These are phyloP conservation scores for Buceros bicornis DNA, from an alignment of 2,797 vertebrate genomes.

Conservation along the genomic window DNA sequence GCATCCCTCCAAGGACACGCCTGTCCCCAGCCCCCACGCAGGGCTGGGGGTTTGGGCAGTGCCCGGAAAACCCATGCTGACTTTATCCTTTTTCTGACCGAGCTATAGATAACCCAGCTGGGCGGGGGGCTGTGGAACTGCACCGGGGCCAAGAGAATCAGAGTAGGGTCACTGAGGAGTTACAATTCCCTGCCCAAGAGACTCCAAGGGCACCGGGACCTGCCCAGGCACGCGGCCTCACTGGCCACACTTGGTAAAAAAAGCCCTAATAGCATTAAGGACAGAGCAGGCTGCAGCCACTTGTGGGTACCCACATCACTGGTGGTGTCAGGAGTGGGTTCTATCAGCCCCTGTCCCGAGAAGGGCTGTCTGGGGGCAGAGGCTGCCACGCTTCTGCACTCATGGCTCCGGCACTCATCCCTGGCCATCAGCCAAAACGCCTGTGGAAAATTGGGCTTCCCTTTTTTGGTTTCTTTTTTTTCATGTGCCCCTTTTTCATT, in stretches of 20 bases:
- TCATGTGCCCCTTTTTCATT: background rate
- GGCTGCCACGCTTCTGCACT: fast-evolving
- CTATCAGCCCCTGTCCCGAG: background rate
- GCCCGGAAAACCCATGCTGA: too few species aligned
- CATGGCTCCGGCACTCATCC: background rate
- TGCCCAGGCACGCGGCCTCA: background rate
- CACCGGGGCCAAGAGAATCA: background rate
- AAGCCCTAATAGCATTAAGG: background rate
- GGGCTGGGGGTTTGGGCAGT: background rate
- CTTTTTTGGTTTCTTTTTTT: background rate
- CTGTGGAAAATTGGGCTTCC: background rate
- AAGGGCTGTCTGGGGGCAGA: fast-evolving
- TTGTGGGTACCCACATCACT: background rate
- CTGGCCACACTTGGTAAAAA: background rate
- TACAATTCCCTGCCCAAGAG: conserved; percentile 12
- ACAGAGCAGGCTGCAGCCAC: background rate
- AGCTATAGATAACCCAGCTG: background rate
- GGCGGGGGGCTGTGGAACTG: background rate
- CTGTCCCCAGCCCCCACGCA: background rate
- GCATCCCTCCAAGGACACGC: background rate
- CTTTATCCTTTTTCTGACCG: background rate
- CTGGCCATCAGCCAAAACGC: background rate
- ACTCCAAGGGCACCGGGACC: fast-evolving
- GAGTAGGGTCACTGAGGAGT: background rate
- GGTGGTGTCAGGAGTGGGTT: fast-evolving